A percentile compares a stretch with the other conserved stretches of the same genome.
Evolutionary conservation across 2,797 vertebrate genomes (phyloP).

Genomic region (Anniella stebbinsi): DNA sequence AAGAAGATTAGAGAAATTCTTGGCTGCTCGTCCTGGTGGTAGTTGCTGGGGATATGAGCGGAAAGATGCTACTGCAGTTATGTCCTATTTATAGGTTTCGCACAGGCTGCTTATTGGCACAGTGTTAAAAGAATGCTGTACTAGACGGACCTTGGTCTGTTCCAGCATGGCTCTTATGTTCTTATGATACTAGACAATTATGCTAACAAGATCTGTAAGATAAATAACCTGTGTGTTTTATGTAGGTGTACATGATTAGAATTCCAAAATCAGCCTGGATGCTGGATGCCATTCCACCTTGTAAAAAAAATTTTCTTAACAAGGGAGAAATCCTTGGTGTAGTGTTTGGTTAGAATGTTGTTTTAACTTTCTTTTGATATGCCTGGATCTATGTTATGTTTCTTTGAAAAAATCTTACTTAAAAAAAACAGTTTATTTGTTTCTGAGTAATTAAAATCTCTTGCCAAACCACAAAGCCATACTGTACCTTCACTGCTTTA

Average conservation of each 20-base stretch:
- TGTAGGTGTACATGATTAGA: neutral
- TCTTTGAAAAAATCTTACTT: neutral
- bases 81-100: too few species aligned
- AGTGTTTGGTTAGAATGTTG: neutral
- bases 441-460: neutral
- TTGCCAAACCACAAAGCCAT: neutral
- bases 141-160: too few species aligned
- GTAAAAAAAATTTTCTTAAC: neutral
- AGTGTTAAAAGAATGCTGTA: too few species aligned
- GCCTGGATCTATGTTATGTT: neutral
- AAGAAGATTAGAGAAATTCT: too few species aligned
- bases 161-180: too few species aligned
- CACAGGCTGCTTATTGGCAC: too few species aligned
- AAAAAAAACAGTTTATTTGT: neutral
- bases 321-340: neutral
- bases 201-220: slow-evolving; percentile 12
- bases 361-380: neutral
- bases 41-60: too few species aligned
- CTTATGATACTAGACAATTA: slow-evolving; percentile 2
- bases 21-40: too few species aligned
- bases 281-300: neutral
- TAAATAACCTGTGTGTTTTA: neutral
- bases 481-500: neutral
- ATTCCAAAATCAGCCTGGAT: neutral
- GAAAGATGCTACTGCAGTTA: too few species aligned